Base-by-base conservation (phyloP, 1,140 invertebrate genomes). In the Drosophila hydei region DNA sequence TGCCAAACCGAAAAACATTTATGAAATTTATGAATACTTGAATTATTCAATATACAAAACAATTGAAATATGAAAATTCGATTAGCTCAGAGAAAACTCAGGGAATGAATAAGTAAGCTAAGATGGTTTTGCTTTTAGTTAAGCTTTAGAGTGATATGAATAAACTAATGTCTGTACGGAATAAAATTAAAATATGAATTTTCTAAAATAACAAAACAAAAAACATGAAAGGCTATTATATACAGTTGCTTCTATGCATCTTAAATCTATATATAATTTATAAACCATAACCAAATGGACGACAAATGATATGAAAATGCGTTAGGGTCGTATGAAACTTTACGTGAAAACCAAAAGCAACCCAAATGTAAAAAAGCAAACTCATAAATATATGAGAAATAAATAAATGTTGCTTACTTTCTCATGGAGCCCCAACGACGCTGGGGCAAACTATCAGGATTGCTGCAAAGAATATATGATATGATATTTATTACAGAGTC, bases 361-460 rank as follows among this genome's bases (percentile, higher is more conserved):
- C 1, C 51, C 6, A 67, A 63, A 59, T 43, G 11, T 18, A 47
- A 42, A 58, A 51, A 42, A 59, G 36, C 18, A 45, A 43, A 51
- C 58, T 8, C 38, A 45, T 60, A 51, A 62, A 33, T 43, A 43
- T 50, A 51, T 33, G 70, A 42, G 42, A 62, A 42, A 60, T 59
- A 45, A 63, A 30, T 38, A 52, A 72, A 69, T 43, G 63, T 76
- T 77, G 92, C 95, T 95, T 94, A 96, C 95, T 95, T 94, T 94
- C 95, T 93, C 93, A 96, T 95, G 56, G 95, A 96, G 71, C 95
- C 95, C 95, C 95, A 96, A 92, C 95, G 93, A 74, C 95, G 93
- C 90, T 95, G 94, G 72, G 95, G 93, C 72, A 95, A 92, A 74
- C 94, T 94, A 85, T 95, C 94, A 81, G 94, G 93, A 90, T 95